Base-by-base conservation (phyloP, 2,113 vertebrate species). In the Petroica traversi region DNA sequence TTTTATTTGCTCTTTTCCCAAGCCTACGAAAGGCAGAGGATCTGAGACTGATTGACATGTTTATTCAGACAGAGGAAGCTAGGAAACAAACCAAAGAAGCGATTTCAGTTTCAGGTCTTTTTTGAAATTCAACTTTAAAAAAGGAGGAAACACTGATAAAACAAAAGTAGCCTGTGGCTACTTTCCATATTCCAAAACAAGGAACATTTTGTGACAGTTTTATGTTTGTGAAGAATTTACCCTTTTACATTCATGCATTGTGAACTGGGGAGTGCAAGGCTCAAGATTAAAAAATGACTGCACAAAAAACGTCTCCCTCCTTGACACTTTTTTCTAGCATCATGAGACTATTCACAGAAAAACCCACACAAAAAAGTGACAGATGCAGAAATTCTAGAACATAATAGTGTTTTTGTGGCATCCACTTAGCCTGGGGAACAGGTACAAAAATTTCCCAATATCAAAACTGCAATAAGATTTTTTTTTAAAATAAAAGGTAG, bases 11-110 rank as follows among this genome's bases (percentile, higher is more conserved):
- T 95, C 55, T 95, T 89, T 94, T 95, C 49, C 38, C 48, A 58
- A 72, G 55, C 36, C 64, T 90, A 43, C 72, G 51, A 85, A 97
- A 96, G 77, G n/a, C 15, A 63, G 58, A 92, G 23, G 28, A 72
- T 71, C 72, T 85, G 68, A 72, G 83, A 34, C 12, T 90, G 94
- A 95, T 45, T 96, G 93, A 17, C 86, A 55, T 94, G 67, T 97
- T 97, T 97, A 92, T 94, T 89, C 49, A 93, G 82, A 79, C 12
- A 25, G 49, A 83, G 63, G 58, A 96, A 96, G 34, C 62, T 46
- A 62, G 34, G 49, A 68, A 95, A 79, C 14, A 98, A 94, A 61
- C 11, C 19, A 88, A 89, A 89, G n/a, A 95, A 85, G 14, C 24
- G 14, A 86, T 81, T 91, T 89, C 83, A 14, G 38, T 91, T 95